phyloP scores from a whole-genome alignment of 2,888 invertebrate species.

The Lathronympha strigana region DNA sequence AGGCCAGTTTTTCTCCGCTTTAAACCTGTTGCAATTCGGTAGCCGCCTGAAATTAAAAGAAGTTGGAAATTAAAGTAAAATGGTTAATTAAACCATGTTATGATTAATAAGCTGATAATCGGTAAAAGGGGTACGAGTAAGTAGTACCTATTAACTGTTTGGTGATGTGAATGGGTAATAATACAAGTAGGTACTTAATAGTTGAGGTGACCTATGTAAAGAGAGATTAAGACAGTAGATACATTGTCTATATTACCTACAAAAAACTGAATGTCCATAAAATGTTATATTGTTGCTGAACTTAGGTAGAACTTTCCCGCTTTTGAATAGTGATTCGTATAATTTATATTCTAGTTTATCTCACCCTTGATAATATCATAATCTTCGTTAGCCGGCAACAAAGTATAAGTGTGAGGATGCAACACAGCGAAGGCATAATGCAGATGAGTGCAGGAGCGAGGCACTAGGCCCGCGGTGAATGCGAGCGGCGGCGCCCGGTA shows the following conservation, averaged over 20 bases:
- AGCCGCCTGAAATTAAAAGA: slow-evolving; percentile 84
- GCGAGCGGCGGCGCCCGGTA: slow-evolving; percentile 87
- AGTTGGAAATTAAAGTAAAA: neutral
- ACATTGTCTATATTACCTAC: no score
- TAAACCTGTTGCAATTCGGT: slow-evolving; percentile 87
- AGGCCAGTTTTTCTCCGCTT: slow-evolving; percentile 87
- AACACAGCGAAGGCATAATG: slow-evolving; percentile 89
- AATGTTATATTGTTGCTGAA: no score
- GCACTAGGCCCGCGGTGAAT: slow-evolving; percentile 86
- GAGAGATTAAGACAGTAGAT: no score
- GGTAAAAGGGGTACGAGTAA: no score
- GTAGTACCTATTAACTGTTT: no score
- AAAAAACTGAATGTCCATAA: no score
- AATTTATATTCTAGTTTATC: neutral
- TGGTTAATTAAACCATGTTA: neutral
- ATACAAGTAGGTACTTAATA: no score
- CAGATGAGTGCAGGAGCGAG: slow-evolving; percentile 89
- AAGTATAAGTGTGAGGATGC: slow-evolving; percentile 86
- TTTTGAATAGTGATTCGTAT: neutral
- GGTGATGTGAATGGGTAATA: no score
- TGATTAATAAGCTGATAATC: no score
- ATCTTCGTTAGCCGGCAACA: slow-evolving; percentile 87
- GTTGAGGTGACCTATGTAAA: no score
- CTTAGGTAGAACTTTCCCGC: no score
- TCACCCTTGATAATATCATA: slow-evolving; percentile 89